phyloP scores from a whole-genome alignment of 2,113 vertebrate species.

The Passer domesticus region DNA sequence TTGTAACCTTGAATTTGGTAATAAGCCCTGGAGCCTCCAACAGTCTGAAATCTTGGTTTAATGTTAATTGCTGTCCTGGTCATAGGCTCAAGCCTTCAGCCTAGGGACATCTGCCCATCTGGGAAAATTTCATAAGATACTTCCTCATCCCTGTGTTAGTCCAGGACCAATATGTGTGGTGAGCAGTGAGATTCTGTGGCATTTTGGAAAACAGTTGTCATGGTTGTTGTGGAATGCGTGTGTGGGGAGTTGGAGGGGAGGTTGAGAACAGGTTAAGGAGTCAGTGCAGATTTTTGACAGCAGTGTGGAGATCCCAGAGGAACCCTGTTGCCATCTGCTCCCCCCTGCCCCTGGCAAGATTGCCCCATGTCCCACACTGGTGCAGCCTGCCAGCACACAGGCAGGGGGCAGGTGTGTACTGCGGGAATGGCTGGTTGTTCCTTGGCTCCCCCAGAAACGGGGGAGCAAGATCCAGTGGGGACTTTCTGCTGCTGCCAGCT shows the following conservation, averaged over 20 bases:
- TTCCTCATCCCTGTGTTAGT: neutral
- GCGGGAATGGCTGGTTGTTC: neutral
- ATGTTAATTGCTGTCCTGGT: neutral
- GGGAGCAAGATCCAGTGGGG: neutral
- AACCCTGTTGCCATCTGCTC: neutral
- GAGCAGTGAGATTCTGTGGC: neutral
- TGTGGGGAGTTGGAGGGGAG: neutral
- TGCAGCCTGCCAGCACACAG: neutral
- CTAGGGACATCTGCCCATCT: neutral
- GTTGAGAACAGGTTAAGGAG: neutral
- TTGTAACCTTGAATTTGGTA: neutral
- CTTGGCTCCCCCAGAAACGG: neutral
- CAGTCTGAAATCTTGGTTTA: neutral
- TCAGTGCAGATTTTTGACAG: neutral
- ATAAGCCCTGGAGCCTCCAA: neutral
- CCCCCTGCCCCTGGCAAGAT: neutral
- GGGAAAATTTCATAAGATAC: neutral
- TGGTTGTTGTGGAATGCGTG: neutral
- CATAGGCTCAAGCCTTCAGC: neutral
- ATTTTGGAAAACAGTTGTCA: neutral
- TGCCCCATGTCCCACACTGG: neutral
- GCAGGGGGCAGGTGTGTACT: neutral
- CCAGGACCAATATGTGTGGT: fast-evolving
- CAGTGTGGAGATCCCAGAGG: neutral
- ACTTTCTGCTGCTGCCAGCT: neutral